These are phyloP conservation scores for Oncorhynchus tshawytscha DNA, from an alignment of 2,113 vertebrate species.

Conservation along the genomic window DNA sequence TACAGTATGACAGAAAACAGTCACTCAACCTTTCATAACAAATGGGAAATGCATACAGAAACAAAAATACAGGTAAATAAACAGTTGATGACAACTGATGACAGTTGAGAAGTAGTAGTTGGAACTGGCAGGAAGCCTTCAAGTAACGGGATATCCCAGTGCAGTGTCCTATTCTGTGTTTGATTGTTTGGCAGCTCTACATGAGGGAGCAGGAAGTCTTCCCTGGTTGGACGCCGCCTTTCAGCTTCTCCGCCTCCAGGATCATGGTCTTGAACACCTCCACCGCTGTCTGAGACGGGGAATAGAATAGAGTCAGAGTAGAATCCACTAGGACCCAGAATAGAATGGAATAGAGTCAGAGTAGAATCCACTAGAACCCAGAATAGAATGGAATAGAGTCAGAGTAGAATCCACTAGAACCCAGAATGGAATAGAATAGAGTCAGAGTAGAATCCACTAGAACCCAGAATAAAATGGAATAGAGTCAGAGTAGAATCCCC, in stretches of 20 bases:
- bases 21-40: constrained; percentile 48
- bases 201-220: constrained; percentile 97
- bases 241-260: constrained; percentile 97
- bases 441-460: too few species aligned
- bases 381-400: too few species aligned
- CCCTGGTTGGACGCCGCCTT: constrained; percentile 92
- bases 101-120: constrained; percentile 75
- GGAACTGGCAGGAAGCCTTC: constrained; percentile 85
- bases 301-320: too few species aligned
- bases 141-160: constrained; percentile 87
- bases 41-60: constrained; percentile 21
- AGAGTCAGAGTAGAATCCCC: too few species aligned
- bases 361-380: too few species aligned
- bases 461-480: too few species aligned
- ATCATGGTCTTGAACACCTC: constrained; percentile 99
- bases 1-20: constrained; percentile 5
- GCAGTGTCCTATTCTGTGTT: constrained; percentile 75
- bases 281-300: constrained; percentile 79
- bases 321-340: too few species aligned
- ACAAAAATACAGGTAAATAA: constrained; percentile 33
- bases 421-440: too few species aligned
- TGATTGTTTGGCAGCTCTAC: constrained; percentile 73
- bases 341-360: too few species aligned
- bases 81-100: constrained; percentile 31
- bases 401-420: too few species aligned